Conservation (phyloP, 2,888 invertebrate species). For the Adelognathus sp. region DNA sequence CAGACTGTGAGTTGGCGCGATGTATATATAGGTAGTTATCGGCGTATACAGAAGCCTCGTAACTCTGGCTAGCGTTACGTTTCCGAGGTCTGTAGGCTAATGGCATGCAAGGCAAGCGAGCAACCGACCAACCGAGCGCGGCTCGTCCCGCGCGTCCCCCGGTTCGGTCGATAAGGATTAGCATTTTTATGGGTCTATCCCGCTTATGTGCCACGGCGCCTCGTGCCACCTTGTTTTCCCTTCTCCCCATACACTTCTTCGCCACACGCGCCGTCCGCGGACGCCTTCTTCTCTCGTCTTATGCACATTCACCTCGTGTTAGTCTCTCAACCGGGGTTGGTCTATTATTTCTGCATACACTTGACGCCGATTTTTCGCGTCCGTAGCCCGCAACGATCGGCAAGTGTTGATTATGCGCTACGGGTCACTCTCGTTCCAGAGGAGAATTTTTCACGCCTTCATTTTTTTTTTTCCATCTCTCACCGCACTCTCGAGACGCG, state of each 20-base stretch:
- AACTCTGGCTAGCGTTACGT: slow-evolving; percentile 62
- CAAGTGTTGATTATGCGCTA: slow-evolving; percentile 53
- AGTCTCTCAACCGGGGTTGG: slow-evolving; percentile 24
- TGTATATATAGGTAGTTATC: too few relatives aligned
- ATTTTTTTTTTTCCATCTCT: slow-evolving; percentile 45
- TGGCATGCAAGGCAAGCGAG: slow-evolving; percentile 78
- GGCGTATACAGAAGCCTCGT: slow-evolving; percentile 43
- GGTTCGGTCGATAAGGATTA: slow-evolving; percentile 81
- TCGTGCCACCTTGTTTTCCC: slow-evolving; percentile 76
- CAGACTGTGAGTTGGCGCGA: slow-evolving; percentile 8
- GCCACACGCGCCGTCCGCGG: slow-evolving; percentile 68
- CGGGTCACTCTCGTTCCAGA: slow-evolving; percentile 13
- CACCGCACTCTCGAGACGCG: slow-evolving; percentile 50
- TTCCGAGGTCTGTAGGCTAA: slow-evolving; percentile 81
- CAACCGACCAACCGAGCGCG: slow-evolving; percentile 55
- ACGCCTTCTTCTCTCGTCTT: slow-evolving; percentile 57
- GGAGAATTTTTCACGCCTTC: slow-evolving; percentile 40
- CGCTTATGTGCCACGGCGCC: slow-evolving; percentile 77
- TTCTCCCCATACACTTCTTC: slow-evolving; percentile 73
- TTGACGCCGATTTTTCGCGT: slow-evolving; percentile 40
- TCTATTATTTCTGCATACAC: slow-evolving; percentile 48
- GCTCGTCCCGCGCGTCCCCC: slow-evolving; percentile 68
- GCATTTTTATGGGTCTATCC: slow-evolving; percentile 81
- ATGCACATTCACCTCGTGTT: slow-evolving; percentile 15
- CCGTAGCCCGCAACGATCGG: slow-evolving; percentile 17